Evolutionary conservation across 2,797 vertebrate species (phyloP).

Genomic region (Gallinago nigripennis): DNA sequence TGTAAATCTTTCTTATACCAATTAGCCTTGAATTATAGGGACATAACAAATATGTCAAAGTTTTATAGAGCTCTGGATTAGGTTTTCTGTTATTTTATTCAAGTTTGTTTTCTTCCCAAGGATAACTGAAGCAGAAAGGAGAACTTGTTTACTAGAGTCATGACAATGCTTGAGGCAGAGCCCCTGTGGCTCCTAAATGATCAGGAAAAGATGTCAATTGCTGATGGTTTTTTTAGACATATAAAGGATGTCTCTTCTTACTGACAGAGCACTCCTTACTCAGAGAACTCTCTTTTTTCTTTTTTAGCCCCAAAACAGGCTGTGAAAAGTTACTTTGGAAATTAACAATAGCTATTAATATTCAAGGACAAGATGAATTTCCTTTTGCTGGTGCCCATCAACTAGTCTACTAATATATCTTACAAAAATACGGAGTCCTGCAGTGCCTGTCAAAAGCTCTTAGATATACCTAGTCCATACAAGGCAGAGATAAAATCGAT

Average conservation of each 20-base stretch:
- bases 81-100: not conserved
- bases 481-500: not conserved
- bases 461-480: not conserved
- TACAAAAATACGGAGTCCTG: not conserved
- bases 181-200: not conserved
- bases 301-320: not conserved
- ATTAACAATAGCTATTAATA: not conserved
- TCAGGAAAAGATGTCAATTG: not conserved
- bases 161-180: not conserved
- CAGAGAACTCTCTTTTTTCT: not conserved
- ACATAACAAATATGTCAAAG: not conserved
- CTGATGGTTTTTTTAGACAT: not conserved
- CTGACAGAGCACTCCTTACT: not conserved
- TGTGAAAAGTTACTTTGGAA: not conserved
- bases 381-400: not conserved
- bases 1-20: not conserved
- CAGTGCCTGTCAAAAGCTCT: not conserved
- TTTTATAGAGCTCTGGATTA: not conserved
- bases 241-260: not conserved
- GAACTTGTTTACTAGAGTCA: not conserved
- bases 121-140: not conserved
- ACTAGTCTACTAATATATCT: not conserved
- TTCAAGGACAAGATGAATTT: not conserved
- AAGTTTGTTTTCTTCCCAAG: not conserved
- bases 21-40: not conserved